Evolutionary conservation across 2,113 vertebrate species (phyloP), one percentile per base, ranked within the genome.

Genomic region (Chunga burmeisteri): DNA sequence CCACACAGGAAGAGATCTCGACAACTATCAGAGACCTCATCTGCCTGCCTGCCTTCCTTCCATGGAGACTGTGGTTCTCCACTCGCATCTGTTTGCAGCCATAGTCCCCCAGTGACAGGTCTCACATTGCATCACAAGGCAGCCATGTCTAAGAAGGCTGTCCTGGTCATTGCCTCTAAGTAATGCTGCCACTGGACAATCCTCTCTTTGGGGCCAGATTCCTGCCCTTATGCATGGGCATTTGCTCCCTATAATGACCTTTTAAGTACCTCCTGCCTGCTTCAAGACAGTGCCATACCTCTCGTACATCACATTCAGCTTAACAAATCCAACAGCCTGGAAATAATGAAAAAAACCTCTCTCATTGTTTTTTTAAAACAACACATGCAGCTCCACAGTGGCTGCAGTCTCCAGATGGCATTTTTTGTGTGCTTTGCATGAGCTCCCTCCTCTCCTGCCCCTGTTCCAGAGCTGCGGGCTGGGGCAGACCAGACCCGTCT

Each of bases 301-400:
- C 26, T 73, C 1, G 0, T 29, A 23, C 29, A 30, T 0, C 1
- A 18, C n/a, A 49, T 66, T 44, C 30, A 44, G 30, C 52, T 73
- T 89, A 67, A 42, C 12, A 9, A 5, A 59, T 53, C 47, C 67
- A 55, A 50, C 13, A 46, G 23, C 19, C 38, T 56, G 16, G 55
- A 80, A 74, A 56, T n/a, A 81, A 53, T 26, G 17, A 61, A 62
- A 71, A 40, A 47, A 32, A 21, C 2, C 3, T 7, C 34, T 30
- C 18, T 46, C 25, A 21, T 29, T 25, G 40, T 10, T 67, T 61
- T 55, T 78, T 46, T 34, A 8, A 15, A 66, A 55, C 55, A 10
- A 14, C 27, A 62, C 13, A 9, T 13, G 13, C 26, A 23, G 7
- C 6, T 44, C 46, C 42, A 38, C 26, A 6, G 13, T 63, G 78